These are phyloP conservation scores for Acanthosepion esculentum DNA, from an alignment of 2,888 invertebrate genomes.

Conservation along the genomic window DNA sequence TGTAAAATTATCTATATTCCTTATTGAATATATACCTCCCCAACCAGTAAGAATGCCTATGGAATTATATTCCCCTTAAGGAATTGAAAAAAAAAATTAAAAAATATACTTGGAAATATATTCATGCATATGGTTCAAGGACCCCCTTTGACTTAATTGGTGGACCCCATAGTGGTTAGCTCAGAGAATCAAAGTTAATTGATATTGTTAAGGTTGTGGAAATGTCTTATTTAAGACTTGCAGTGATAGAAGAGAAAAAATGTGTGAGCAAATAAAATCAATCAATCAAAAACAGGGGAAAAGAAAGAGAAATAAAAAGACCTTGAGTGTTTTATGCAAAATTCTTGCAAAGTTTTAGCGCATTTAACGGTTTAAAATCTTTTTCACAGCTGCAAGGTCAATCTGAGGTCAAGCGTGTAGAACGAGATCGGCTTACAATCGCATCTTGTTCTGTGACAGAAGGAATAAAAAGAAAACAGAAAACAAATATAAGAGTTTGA, in stretches of 20 bases:
- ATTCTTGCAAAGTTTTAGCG: not conserved
- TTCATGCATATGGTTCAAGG: not conserved
- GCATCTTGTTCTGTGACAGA: not conserved
- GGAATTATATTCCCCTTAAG: no score
- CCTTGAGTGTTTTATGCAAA: not conserved
- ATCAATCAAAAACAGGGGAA: not conserved
- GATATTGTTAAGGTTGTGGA: not conserved
- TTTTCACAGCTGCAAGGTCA: not conserved
- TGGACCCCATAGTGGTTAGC: not conserved
- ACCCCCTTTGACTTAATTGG: not conserved
- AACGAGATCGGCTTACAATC: not conserved
- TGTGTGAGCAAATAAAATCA: not conserved
- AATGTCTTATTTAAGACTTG: not conserved
- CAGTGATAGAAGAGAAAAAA: not conserved
- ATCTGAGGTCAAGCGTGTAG: not conserved
- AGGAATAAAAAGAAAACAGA: not conserved
- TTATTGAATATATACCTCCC: no score
- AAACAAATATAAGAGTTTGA: not conserved
- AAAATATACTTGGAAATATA: not conserved
- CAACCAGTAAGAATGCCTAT: no score
- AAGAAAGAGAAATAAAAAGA: not conserved
- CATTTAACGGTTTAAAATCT: not conserved
- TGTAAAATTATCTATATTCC: no score
- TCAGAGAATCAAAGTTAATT: not conserved
- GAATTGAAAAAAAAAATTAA: no score